Evolutionary conservation across 2,113 vertebrate genomes (phyloP).

Genomic region (Corapipo altera): DNA sequence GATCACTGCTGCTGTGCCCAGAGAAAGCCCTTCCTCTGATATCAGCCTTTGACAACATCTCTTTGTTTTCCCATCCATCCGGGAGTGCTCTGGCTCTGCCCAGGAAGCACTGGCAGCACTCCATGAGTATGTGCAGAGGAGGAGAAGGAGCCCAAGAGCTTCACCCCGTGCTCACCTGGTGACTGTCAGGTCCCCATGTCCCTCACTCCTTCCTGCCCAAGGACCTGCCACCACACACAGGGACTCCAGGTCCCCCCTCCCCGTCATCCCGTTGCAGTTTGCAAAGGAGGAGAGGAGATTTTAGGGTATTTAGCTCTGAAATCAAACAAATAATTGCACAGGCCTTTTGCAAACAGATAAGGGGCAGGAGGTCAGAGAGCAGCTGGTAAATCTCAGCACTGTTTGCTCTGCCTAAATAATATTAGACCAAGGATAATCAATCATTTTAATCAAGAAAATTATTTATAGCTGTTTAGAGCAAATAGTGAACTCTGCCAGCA

Average conservation of each 20-base stretch:
- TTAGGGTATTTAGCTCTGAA: slow-evolving; percentile 34
- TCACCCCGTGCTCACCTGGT: neutral
- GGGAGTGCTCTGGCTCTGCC: neutral
- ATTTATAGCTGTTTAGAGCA: neutral
- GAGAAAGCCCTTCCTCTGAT: neutral
- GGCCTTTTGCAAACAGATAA: slow-evolving; percentile 41
- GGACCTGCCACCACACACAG: neutral
- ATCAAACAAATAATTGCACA: slow-evolving; percentile 57
- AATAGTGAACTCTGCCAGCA: neutral
- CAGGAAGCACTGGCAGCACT: neutral
- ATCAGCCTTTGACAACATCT: neutral
- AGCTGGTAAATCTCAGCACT: slow-evolving; percentile 24
- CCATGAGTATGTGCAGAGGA: fast-evolving
- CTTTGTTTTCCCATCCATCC: neutral
- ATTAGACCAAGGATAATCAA: slow-evolving; percentile 6
- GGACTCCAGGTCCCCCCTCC: neutral
- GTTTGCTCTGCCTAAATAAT: slow-evolving; percentile 29
- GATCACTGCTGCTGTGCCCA: neutral
- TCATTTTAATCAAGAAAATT: slow-evolving; percentile 28
- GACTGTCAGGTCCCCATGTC: neutral
- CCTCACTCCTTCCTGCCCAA: neutral
- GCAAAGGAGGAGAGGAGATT: neutral
- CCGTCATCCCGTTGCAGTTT: neutral
- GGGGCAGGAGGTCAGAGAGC: slow-evolving; percentile 35
- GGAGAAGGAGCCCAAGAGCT: neutral